Base-by-base conservation (phyloP, 2,797 vertebrate species). In the Halcyon smyrnensis region DNA sequence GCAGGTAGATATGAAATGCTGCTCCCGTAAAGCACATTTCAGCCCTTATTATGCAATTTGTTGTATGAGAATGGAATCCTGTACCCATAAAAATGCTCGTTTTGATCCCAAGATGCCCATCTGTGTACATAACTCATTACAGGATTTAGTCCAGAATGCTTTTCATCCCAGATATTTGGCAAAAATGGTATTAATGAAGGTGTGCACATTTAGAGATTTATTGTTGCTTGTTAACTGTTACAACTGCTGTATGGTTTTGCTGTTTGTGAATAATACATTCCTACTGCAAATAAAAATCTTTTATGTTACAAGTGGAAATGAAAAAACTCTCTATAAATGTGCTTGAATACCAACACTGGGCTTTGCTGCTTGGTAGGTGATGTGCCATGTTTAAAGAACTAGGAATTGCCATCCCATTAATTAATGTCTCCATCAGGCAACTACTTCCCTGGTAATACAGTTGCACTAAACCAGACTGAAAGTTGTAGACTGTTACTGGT, bases 251-350 rank as follows among this genome's bases (percentile, higher is more conserved):
- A 41, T 69, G 64, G 5, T 80, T 84, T 93, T 92, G 34, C 69
- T 76, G n/a, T 79, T 94, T 89, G 39, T 87, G 91, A 82, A 71
- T 69, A 92, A 84, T 76, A 68, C 9, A 11, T 88, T 89, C 46
- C 43, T 89, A 23, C n/a, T 81, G 30, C 20, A n/a, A 63, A 34
- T 74, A 90, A 90, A 92, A 84, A 69, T 41, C 3, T 39, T 73
- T 65, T 69, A 32, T 56, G 15, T 82, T 79, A n/a, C 59, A 82
- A 63, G 28, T 45, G 43, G 36, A 84, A 89, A 87, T 67, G 43
- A 84, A 89, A 76, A 32, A 50, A 41, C 48, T 81, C 54, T 0
- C 1, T 80, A 17, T n/a, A 60, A 70, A 24, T 80, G 60, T 89
- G 16, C n/a, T 84, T 34, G 30, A 79, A 69, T 76, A 73, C n/a